Percentiles rank a stretch among this genome's conserved stretches.
Conservation (phyloP, 2,797 vertebrate genomes). For the Coregonus sp. region DNA sequence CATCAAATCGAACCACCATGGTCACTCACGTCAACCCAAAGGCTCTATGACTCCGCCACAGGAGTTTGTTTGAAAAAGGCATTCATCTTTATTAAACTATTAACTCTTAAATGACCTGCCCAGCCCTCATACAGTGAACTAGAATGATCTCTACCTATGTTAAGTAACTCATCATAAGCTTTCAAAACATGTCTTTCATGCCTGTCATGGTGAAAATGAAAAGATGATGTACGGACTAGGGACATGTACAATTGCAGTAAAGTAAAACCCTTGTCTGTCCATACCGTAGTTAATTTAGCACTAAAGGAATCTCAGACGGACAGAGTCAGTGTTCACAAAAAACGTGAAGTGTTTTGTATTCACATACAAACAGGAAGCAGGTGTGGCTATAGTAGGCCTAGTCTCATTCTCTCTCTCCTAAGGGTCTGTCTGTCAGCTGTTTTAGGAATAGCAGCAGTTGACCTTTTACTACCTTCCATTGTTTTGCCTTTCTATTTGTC, state of each 20-base stretch:
- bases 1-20: neutral
- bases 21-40: neutral
- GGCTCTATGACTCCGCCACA: neutral
- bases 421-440: slow-evolving; percentile 5
- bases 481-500: neutral
- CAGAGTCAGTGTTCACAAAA: neutral
- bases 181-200: neutral
- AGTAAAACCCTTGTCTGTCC: neutral
- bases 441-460: neutral
- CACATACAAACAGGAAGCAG: neutral
- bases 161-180: neutral
- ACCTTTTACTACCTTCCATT: neutral
- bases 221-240: neutral
- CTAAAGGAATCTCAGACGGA: neutral
- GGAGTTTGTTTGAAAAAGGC: slow-evolving; percentile 33
- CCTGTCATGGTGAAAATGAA: neutral
- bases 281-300: neutral
- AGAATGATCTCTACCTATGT: neutral
- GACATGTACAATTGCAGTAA: neutral
- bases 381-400: neutral
- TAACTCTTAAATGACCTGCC: neutral
- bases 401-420: neutral
- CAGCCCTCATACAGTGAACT: neutral
- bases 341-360: neutral
- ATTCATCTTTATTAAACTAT: neutral